phyloP scores from a whole-genome alignment of 2,888 invertebrate genomes.

The Temnothorax ravouxi region DNA sequence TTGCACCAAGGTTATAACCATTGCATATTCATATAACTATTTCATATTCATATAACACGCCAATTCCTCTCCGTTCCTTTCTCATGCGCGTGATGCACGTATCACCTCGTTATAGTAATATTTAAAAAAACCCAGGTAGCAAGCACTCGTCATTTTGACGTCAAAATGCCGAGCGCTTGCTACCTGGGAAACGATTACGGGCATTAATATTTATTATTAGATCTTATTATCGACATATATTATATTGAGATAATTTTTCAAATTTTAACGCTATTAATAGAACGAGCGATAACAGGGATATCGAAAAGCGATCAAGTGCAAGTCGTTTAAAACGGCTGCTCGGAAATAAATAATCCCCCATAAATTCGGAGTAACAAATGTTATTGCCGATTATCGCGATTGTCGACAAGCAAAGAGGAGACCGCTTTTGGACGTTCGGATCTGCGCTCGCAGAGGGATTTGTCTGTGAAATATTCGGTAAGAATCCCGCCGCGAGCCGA shows the following conservation, averaged over 20 bases:
- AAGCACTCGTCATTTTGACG: no score
- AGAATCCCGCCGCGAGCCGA: not conserved
- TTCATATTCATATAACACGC: not conserved
- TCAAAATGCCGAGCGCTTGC: no score
- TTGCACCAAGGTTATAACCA: not conserved
- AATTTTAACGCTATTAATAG: not conserved
- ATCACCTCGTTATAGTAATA: not conserved
- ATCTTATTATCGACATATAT: not conserved
- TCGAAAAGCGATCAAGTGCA: not conserved
- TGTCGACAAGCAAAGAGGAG: not conserved
- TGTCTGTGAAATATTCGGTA: not conserved
- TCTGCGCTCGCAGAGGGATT: not conserved
- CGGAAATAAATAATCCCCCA: no score
- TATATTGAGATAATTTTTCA: not conserved
- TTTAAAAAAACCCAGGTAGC: no score
- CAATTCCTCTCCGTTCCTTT: not conserved
- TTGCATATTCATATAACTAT: not conserved
- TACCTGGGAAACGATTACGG: not conserved
- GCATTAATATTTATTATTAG: constrained; percentile 18
- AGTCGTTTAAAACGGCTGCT: not conserved
- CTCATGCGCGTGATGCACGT: not conserved
- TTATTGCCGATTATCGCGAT: not conserved
- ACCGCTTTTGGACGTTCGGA: not conserved
- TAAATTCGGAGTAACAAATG: not conserved
- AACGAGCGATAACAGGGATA: not conserved